These are phyloP conservation scores for Aradophagus sp. DNA, from an alignment of 1,140 invertebrate genomes.

Conservation along the genomic window DNA sequence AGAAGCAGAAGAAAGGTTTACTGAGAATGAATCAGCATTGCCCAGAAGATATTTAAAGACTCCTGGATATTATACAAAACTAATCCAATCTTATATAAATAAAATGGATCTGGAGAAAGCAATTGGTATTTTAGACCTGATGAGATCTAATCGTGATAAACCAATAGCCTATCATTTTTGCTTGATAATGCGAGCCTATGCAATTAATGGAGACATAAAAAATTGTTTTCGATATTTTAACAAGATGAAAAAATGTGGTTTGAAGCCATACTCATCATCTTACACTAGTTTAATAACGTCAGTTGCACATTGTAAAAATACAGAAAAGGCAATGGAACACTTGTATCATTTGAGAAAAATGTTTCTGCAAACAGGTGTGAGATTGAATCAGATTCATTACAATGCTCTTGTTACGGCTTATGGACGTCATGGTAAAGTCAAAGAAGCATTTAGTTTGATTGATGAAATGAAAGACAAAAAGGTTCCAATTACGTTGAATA, in stretches of 20 bases:
- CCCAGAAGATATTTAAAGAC: constrained; percentile 67
- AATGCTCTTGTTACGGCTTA: constrained; percentile 94
- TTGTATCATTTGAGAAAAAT: constrained; percentile 77
- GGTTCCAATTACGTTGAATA: constrained; percentile 80
- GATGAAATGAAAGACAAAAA: constrained; percentile 87
- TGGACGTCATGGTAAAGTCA: constrained; percentile 84
- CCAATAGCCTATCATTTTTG: constrained; percentile 87
- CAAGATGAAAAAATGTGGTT: constrained; percentile 84
- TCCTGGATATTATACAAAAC: constrained; percentile 78
- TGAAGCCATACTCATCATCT: constrained; percentile 80
- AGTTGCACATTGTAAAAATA: constrained; percentile 86
- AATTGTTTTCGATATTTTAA: constrained; percentile 89
- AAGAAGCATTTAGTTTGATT: constrained; percentile 84
- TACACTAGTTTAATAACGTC: constrained; percentile 92
- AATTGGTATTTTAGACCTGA: constrained; percentile 84
- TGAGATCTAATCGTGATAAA: constrained; percentile 84
- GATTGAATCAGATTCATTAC: constrained; percentile 86
- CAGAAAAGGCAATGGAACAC: constrained; percentile 76
- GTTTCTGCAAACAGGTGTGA: constrained; percentile 80
- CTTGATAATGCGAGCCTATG: constrained; percentile 86
- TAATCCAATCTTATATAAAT: constrained; percentile 81
- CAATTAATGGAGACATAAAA: constrained; percentile 85
- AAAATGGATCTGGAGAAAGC: constrained; percentile 82
- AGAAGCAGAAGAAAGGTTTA: constrained; percentile 62
- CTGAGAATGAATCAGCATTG: constrained; percentile 54